These are phyloP conservation scores for Cecidostiba fungosa DNA, from an alignment of 2,888 invertebrate species.

Conservation along the genomic window DNA sequence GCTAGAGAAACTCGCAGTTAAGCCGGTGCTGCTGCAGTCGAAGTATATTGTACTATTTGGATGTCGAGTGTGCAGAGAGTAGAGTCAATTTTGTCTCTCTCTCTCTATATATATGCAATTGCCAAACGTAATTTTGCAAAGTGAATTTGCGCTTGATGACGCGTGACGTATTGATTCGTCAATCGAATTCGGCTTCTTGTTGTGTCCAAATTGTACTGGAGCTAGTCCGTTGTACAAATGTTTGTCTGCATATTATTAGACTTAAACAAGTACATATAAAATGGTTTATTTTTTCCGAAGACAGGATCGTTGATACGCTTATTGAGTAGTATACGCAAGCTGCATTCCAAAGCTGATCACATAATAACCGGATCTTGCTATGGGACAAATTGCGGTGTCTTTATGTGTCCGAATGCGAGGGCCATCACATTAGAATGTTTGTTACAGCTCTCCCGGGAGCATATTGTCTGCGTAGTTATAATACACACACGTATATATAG, in stretches of 20 bases:
- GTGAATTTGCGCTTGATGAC: slow-evolving; percentile 3
- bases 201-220: background rate
- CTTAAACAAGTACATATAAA: background rate
- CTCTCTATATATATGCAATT: background rate
- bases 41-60: background rate
- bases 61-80: background rate
- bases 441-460: background rate
- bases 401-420: slow-evolving; percentile 15
- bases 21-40: background rate
- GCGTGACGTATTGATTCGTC: background rate
- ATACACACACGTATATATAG: too few species aligned
- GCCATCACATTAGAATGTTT: background rate
- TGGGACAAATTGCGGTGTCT: slow-evolving; percentile 17
- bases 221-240: background rate
- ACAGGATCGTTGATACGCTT: background rate
- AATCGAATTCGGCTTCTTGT: background rate
- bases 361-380: slow-evolving; percentile 32
- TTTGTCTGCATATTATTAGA: background rate
- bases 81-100: background rate
- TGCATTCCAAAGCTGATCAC: slow-evolving; percentile 20
- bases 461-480: too few species aligned
- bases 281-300: background rate
- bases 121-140: background rate
- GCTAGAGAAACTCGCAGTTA: slow-evolving; percentile 42
- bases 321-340: slow-evolving; percentile 4